phyloP scores from a whole-genome alignment of 2,797 vertebrate species.

The Catharus ustulatus region DNA sequence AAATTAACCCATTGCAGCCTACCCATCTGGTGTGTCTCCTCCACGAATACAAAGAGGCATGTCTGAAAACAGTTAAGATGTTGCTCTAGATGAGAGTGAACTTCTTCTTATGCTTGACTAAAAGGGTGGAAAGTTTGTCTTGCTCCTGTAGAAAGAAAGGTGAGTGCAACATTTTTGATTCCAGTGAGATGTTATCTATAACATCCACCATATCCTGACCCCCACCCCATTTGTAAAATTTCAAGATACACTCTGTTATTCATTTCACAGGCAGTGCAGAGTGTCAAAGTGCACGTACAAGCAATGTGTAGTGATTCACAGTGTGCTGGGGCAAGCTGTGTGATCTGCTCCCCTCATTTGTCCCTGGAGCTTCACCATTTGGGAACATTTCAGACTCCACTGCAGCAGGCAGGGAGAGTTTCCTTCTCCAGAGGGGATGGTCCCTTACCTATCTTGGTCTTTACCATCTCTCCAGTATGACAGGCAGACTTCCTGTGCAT shows the following conservation, averaged over 20 bases:
- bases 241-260: neutral
- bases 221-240: neutral
- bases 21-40: neutral
- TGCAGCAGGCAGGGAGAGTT: neutral
- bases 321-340: neutral
- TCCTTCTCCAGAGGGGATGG: neutral
- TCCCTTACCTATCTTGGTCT: neutral
- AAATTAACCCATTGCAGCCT: neutral
- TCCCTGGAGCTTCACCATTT: neutral
- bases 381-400: slow-evolving; percentile 24
- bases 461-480: neutral
- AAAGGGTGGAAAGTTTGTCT: neutral
- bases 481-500: neutral
- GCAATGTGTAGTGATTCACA: neutral
- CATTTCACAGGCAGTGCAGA: neutral
- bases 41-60: neutral
- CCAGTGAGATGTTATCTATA: neutral
- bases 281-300: neutral
- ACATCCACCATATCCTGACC: neutral
- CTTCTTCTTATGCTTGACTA: neutral
- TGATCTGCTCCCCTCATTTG: slow-evolving; percentile 20
- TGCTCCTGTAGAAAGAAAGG: neutral
- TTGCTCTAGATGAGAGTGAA: neutral
- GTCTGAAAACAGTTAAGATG: neutral
- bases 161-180: neutral